Percentiles rank a stretch among this genome's conserved stretches.
These are phyloP conservation scores for Nasonia oneida DNA, from an alignment of 2,888 invertebrate genomes.

Conservation along the genomic window DNA sequence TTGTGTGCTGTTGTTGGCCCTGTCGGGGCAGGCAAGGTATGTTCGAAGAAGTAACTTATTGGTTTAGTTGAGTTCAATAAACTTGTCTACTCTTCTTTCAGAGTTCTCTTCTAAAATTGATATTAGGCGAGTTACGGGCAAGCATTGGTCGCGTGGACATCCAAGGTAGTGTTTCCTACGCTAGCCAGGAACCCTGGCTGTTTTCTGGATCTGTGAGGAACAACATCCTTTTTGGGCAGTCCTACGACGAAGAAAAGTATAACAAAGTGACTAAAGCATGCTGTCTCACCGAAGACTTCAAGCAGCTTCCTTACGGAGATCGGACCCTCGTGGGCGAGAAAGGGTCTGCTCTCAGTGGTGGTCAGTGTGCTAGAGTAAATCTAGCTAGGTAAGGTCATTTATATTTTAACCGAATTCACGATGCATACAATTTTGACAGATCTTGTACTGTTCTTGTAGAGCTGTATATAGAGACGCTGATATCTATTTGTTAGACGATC, in stretches of 20 bases:
- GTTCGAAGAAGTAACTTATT: neutral
- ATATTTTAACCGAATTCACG: neutral
- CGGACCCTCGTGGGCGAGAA: slow-evolving; percentile 88
- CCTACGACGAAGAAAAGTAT: slow-evolving; percentile 83
- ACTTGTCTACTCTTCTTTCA: slow-evolving; percentile 68
- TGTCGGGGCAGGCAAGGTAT: slow-evolving; percentile 92
- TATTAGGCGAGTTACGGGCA: slow-evolving; percentile 87
- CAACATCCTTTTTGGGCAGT: slow-evolving; percentile 91
- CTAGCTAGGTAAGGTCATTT: slow-evolving; percentile 81
- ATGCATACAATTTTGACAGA: too few relatives aligned
- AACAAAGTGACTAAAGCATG: slow-evolving; percentile 82
- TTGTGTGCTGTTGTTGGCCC: slow-evolving; percentile 92
- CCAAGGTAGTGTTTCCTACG: slow-evolving; percentile 86
- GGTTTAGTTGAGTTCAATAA: too few relatives aligned
- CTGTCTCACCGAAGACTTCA: slow-evolving; percentile 85
- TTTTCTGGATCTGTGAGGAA: slow-evolving; percentile 89
- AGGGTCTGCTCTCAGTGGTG: slow-evolving; percentile 89
- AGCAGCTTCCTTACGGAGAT: slow-evolving; percentile 86
- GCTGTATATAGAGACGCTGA: slow-evolving; percentile 89
- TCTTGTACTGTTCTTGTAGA: slow-evolving; percentile 73
- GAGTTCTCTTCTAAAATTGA: slow-evolving; percentile 84
- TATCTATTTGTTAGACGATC: slow-evolving; percentile 90
- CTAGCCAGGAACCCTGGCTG: slow-evolving; percentile 93
- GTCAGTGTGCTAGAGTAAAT: slow-evolving; percentile 89
- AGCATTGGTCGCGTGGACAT: slow-evolving; percentile 83